phyloP scores from a whole-genome alignment of 2,113 vertebrate species.

The Eonycteris spelaea region DNA sequence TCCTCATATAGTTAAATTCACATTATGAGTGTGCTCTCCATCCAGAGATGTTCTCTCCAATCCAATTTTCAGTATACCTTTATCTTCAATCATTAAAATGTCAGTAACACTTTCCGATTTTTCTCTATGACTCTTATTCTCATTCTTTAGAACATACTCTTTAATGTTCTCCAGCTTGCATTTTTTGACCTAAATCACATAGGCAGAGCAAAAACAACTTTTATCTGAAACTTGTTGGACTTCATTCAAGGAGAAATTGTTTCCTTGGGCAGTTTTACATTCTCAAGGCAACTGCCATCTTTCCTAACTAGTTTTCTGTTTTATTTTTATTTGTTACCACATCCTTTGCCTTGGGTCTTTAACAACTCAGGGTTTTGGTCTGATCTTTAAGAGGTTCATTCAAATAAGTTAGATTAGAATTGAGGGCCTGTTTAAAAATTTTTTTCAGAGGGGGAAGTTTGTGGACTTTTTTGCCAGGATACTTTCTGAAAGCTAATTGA shows the following conservation, averaged over 20 bases:
- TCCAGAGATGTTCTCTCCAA: background rate
- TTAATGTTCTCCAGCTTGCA: background rate
- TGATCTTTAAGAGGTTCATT: background rate
- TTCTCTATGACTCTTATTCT: background rate
- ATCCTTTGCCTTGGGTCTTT: background rate
- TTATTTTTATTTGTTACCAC: constrained; percentile 3
- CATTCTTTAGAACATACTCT: constrained; percentile 18
- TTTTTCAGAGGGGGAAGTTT: background rate
- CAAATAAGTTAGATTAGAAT: background rate
- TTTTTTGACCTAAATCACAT: constrained; percentile 14
- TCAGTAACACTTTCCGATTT: background rate
- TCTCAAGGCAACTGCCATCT: background rate
- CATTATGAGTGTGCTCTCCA: background rate
- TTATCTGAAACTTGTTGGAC: background rate
- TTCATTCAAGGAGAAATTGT: constrained; percentile 21
- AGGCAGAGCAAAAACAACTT: constrained; percentile 19
- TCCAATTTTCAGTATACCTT: background rate
- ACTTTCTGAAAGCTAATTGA: background rate
- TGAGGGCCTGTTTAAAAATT: background rate
- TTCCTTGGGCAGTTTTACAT: background rate
- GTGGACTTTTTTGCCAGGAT: background rate
- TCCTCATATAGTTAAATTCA: background rate
- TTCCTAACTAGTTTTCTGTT: constrained; percentile 17
- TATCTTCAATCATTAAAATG: background rate
- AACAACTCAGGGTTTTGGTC: background rate